phyloP scores from a whole-genome alignment of 2,888 invertebrate genomes.

The Tribolium freemani region DNA sequence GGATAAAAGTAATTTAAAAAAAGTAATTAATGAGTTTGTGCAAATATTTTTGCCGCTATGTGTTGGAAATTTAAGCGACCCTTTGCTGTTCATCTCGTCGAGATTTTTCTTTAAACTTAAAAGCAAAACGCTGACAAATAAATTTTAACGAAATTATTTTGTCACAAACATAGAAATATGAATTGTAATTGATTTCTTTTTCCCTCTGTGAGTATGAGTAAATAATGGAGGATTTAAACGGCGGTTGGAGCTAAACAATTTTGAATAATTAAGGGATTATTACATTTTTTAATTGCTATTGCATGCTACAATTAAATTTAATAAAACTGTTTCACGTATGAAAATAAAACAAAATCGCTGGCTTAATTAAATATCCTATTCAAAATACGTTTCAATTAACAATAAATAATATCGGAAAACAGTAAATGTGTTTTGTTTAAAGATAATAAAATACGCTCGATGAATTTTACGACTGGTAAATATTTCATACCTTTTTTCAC shows the following conservation, averaged over 20 bases:
- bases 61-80: conserved; percentile 25
- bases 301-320: conserved; percentile 3
- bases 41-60: conserved; percentile 32
- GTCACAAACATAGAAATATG: conserved; percentile 3
- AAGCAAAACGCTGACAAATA: conserved; percentile 4
- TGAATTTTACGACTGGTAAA: not conserved
- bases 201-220: not conserved
- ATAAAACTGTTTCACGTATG: conserved; percentile 3
- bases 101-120: conserved; percentile 2
- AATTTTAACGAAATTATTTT: conserved; percentile 8
- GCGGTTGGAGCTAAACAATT: not conserved
- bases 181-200: conserved; percentile 1
- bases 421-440: not conserved
- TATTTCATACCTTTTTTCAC: not conserved
- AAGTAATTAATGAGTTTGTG: conserved; percentile 40
- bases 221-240: conserved; percentile 1
- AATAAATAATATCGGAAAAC: conserved; percentile 2
- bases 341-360: conserved; percentile 11
- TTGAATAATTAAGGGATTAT: conserved; percentile 20
- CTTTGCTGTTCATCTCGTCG: conserved; percentile 24
- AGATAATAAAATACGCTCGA: not conserved
- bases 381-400: conserved; percentile 12
- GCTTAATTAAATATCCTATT: conserved; percentile 12
- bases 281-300: conserved; percentile 12
- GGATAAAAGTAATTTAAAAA: conserved; percentile 38